Conservation (phyloP, 2,113 vertebrate species). For the Arvicanthis niloticus region DNA sequence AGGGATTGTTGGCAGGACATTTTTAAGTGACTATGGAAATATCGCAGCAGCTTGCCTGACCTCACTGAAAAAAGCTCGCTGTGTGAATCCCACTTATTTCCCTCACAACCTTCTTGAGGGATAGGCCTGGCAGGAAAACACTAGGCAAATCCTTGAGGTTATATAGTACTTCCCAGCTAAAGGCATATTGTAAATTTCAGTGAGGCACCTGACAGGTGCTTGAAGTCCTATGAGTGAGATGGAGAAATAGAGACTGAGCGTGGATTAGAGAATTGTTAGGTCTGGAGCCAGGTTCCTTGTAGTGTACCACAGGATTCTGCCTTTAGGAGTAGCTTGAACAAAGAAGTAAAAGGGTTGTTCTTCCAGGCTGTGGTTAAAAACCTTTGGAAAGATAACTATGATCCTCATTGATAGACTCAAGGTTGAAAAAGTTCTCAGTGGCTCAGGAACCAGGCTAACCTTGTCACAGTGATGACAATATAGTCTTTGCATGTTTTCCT, state of each 20-base stretch:
- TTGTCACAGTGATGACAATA: not conserved
- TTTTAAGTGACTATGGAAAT: not conserved
- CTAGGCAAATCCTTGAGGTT: not conserved
- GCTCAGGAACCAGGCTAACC: not conserved
- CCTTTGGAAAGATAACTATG: slow-evolving; percentile 25
- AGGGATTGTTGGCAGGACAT: not conserved
- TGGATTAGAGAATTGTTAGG: not conserved
- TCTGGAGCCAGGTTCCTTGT: not conserved
- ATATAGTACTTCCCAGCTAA: not conserved
- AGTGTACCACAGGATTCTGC: not conserved
- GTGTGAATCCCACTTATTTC: not conserved
- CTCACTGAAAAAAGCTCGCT: not conserved
- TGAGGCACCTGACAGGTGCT: not conserved
- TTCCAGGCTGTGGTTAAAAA: not conserved
- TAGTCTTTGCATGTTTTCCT: not conserved
- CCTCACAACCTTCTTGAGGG: not conserved
- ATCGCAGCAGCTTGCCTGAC: not conserved
- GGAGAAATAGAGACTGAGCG: not conserved
- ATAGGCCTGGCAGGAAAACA: not conserved
- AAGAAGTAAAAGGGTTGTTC: not conserved
- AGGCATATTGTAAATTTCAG: not conserved
- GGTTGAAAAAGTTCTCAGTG: not conserved
- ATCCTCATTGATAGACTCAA: not conserved
- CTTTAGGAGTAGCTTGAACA: not conserved
- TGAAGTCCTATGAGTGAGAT: not conserved